Conservation (phyloP, 2,888 invertebrate genomes). For the Empis stercorea region DNA sequence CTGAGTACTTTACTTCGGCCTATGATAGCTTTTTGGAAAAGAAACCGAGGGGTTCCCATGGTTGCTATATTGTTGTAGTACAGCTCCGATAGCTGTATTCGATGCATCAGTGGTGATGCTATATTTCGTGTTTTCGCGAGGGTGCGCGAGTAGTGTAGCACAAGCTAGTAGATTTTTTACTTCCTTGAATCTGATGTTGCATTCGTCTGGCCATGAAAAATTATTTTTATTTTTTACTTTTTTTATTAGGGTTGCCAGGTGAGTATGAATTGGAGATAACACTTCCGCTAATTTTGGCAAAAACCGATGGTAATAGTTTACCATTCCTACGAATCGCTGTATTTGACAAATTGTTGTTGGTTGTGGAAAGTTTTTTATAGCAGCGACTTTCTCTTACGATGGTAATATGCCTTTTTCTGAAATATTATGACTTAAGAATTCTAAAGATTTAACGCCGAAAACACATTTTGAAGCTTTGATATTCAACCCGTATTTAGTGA, state of each 20-base stretch:
- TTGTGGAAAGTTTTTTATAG: not conserved
- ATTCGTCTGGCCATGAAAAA: not conserved
- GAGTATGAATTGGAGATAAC: not conserved
- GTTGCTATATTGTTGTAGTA: conserved; percentile 21
- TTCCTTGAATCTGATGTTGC: not conserved
- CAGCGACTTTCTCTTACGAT: conserved; percentile 1
- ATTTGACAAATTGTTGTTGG: not conserved
- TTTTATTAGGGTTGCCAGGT: not conserved
- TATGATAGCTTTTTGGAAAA: conserved; percentile 23
- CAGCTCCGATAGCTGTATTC: conserved; percentile 25
- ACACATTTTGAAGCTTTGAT: conserved; percentile 11
- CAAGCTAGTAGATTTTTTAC: not conserved
- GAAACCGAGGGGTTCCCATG: conserved; percentile 26
- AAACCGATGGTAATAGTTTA: conserved; percentile 8
- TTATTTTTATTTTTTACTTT: not conserved
- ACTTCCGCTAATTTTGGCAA: conserved; percentile 1
- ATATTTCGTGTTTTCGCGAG: not conserved
- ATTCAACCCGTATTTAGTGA: conserved; percentile 13
- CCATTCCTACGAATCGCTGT: conserved; percentile 8
- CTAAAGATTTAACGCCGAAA: not conserved
- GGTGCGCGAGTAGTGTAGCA: not conserved
- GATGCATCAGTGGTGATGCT: conserved; percentile 18
- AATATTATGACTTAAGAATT: conserved; percentile 1
- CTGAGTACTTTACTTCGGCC: conserved; percentile 24
- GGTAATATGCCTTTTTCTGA: conserved; percentile 3